Evolutionary conservation across 2,113 vertebrate species (phyloP), one percentile per base, ranked within the genome.

Genomic region (Colossoma macropomum): DNA sequence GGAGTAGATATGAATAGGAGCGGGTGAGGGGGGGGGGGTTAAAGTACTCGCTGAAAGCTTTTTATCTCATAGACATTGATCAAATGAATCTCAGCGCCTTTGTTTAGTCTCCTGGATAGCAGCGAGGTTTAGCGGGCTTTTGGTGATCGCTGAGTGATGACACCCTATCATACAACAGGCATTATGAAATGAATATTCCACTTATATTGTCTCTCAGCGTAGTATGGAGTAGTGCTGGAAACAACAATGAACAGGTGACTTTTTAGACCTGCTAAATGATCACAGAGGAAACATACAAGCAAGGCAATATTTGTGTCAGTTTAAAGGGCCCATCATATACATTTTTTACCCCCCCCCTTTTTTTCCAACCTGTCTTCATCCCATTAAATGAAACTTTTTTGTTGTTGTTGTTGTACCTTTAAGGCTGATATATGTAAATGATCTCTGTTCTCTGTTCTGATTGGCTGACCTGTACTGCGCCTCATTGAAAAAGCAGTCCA

Each of bases 11-110:
- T 71, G 34, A 70, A 70, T 70, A 13, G 68, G 66, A 69, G 32
- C 17, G 32, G 68, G 68, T 70, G 68, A 70, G 30, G 30, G 19
- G 41, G 66, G 17, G 59, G 41, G 66, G 17, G 59, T 34, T 32
- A 23, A 34, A 70, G 34, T 5, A n/a, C 68, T 70, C 34, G 21
- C 68, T 70, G 68, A 23, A 70, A 70, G 68, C 68, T 21, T 70
- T 45, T 70, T 45, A 41, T 70, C 68, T 70, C 68, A 23, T n/a
- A 70, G 68, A 70, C 34, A 71, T 45, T 71, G 68, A 71, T 71
- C 68, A 71, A 71, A 71, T 71, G 68, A 71, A 27, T 71, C 68
- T n/a, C 34, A 41, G 68, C 21, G 23, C 10, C 12, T 41, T 71
- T 41, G 23, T 71, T 45, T 71, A n/a, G 21, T n/a, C 41, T 69